Evolutionary conservation across 2,888 invertebrate genomes (phyloP), one percentile per base, ranked within the genome.

Genomic region (Lasioglossum zephyrum): DNA sequence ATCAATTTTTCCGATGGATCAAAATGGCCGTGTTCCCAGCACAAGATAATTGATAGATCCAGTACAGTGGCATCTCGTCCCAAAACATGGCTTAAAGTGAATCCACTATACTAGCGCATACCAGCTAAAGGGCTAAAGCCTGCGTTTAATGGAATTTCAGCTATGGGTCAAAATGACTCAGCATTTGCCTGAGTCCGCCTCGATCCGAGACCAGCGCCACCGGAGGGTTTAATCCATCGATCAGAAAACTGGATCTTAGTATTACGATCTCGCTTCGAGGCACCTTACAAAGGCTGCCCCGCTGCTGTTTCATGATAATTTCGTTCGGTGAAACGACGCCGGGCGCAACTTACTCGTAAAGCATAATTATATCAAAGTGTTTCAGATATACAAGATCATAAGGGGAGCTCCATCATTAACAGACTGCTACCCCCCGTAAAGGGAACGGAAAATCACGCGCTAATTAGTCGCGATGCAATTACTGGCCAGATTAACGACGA

Each of bases 381-480:
- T 72, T 31, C 44, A 8, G 39, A 77, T 53, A 70, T 70, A n/a
- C 36, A 36, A 79, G 36, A 47, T 41, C 18, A 18, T n/a, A 72
- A 60, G 72, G 39, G n/a, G 18, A 63, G 36, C 41, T 53, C 16
- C 60, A 41, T 66, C 66, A 36, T 73, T 53, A 31, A 73, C 18
- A 13, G n/a, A 70, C 13, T 31, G n/a, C 47, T 18, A 22, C 26
- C n/a, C n/a, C 57, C 11, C 9, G 16, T 31, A 79, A 82, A 86
- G 79, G 77, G 49, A 81, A 84, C 44, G 73, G 75, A 75, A 86
- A 90, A 90, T 88, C 80, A 49, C 69, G 81, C 82, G 86, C 75
- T 89, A 89, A 89, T 89, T 89, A 90, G 87, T 81, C 76, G 82
- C 88, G 79, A 82, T 75, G 86, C 75, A 90, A 90, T 89, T 90